Evolutionary conservation across 2,113 vertebrate species (phyloP).

Genomic region (Plectropomus leopardus): DNA sequence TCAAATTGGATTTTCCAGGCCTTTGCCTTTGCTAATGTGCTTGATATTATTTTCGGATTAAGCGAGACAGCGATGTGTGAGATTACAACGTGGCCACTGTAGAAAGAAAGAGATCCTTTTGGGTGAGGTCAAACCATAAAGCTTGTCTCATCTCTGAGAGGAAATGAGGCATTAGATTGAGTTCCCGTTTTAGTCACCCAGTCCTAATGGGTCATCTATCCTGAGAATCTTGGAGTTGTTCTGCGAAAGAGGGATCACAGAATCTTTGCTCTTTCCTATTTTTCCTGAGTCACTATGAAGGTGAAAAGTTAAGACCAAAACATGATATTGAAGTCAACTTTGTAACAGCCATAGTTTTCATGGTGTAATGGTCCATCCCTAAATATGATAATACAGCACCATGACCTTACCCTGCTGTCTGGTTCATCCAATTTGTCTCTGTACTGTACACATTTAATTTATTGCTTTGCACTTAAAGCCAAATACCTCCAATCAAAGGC

Average conservation of each 20-base stretch:
- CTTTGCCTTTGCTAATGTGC: conserved; percentile 74
- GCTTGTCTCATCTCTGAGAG: conserved; percentile 74
- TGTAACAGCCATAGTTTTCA: conserved; percentile 8
- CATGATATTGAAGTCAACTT: neutral
- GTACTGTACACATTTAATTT: neutral
- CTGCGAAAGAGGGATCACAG: conserved; percentile 32
- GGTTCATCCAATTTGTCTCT: neutral
- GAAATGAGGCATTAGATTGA: conserved; percentile 84
- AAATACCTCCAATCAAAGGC: neutral
- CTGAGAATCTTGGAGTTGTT: conserved; percentile 54
- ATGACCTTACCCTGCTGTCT: neutral
- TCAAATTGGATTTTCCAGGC: conserved; percentile 79
- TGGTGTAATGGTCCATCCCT: neutral
- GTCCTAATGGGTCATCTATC: conserved; percentile 79
- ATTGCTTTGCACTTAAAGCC: neutral
- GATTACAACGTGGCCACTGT: conserved; percentile 62
- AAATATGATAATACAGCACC: conserved; percentile 2
- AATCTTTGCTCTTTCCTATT: conserved; percentile 26
- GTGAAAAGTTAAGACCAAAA: conserved; percentile 33
- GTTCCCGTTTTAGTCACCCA: conserved; percentile 80
- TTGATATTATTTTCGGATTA: conserved; percentile 82
- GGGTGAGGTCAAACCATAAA: conserved; percentile 75
- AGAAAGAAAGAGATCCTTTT: conserved; percentile 56
- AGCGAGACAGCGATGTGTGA: conserved; percentile 77
- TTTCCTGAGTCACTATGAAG: conserved; percentile 9